Evolutionary conservation across 1,140 invertebrate genomes (phyloP).

Genomic region (Lepeophtheirus salmonis): DNA sequence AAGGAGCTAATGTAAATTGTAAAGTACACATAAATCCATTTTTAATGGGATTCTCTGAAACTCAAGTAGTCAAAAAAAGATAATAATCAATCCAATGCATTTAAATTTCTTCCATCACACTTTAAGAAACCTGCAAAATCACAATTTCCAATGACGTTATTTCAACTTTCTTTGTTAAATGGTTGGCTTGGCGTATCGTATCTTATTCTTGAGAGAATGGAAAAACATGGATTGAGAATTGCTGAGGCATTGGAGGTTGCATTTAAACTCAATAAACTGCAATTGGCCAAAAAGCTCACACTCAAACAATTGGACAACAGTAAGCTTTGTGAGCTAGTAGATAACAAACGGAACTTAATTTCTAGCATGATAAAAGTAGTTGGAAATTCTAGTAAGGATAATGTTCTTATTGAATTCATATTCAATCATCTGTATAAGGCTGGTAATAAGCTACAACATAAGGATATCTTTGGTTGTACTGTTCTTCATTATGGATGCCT

Average conservation of each 20-base stretch:
- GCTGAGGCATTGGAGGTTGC: slow-evolving; percentile 13
- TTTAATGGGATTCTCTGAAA: slow-evolving; percentile 20
- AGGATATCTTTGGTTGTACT: slow-evolving; percentile 28
- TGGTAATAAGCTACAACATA: background rate
- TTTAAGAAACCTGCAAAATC: background rate
- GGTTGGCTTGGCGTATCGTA: slow-evolving; percentile 29
- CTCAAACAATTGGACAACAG: slow-evolving; percentile 30
- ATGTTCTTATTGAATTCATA: too few relatives aligned
- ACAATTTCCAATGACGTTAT: background rate
- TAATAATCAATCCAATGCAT: slow-evolving; percentile 9
- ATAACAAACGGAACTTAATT: slow-evolving; percentile 18
- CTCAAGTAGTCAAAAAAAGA: background rate
- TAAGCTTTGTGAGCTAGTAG: slow-evolving; percentile 27
- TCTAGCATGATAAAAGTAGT: background rate
- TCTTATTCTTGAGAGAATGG: slow-evolving; percentile 25
- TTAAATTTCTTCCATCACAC: background rate
- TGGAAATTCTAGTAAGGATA: background rate
- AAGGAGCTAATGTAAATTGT: slow-evolving; percentile 27
- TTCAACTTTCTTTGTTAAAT: slow-evolving; percentile 25
- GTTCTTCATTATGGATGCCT: slow-evolving; percentile 30
- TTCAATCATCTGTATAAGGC: background rate
- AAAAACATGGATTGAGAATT: slow-evolving; percentile 19
- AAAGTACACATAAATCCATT: slow-evolving; percentile 19
- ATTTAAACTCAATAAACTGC: slow-evolving; percentile 21
- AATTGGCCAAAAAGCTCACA: slow-evolving; percentile 27